Evolutionary conservation across 2,113 vertebrate species (phyloP), one percentile per base, ranked within the genome.

Genomic region (Entomyzon cyanotis): DNA sequence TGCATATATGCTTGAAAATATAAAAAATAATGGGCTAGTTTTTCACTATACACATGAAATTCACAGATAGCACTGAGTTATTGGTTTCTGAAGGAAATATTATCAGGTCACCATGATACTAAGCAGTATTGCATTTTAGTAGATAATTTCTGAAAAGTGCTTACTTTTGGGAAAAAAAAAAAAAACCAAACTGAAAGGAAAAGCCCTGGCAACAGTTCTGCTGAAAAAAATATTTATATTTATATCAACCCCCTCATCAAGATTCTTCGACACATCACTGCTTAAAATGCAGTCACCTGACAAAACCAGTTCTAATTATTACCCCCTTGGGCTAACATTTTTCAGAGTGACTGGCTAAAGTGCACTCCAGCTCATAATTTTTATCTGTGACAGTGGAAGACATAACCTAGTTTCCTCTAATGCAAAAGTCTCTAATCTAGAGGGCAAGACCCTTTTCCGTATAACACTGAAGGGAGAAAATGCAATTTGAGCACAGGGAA

Each of bases 111-210:
- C 81, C n/a, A 76, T 93, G 95, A 95, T 84, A 78, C 91, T 97
- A 97, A 97, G 87, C 81, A 81, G 69, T 94, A 98, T 98, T 98
- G 97, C 93, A 95, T 98, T 98, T 98, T 97, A 98, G 96, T 96
- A 98, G 98, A 98, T 99, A 98, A 99, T 98, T 98, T 98, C 96
- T 97, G 97, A 97, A 99, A 99, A 99, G 96, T 98, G 98, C 98
- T 99, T 98, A 98, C 98, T 98, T 98, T 98, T 96, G 97, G 44
- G n/a, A n/a, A 55, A 35, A 77, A 12, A 4, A 39, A 39, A 47
- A 58, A 21, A 37, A 37, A 37, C 8, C 37, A 37, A 17, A 59
- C 41, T 49, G 83, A 97, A 96, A 96, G 97, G 97, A 98, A 96
- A 98, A 98, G 94, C 90, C 88, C 93, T 97, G 96, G 95, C 94